phyloP scores from a whole-genome alignment of 2,797 vertebrate species.

The Babyrousa celebensis region DNA sequence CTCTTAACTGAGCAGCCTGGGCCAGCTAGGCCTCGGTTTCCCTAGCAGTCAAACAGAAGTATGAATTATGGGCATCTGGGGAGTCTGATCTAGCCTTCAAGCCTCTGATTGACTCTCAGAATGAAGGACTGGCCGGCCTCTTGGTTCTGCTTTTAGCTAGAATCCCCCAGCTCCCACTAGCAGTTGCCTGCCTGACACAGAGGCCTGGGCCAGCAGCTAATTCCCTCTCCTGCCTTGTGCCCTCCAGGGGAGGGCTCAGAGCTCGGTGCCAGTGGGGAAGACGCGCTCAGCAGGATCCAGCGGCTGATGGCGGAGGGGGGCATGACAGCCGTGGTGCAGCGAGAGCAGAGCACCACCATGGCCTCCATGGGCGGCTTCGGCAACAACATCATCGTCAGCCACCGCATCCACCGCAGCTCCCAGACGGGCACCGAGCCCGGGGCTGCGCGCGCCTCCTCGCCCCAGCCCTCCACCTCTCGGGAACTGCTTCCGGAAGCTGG shows the following conservation, averaged over 20 bases:
- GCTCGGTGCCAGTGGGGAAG: constrained; percentile 93
- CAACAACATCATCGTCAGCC: constrained; percentile 99
- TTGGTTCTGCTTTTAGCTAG: neutral
- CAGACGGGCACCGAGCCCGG: constrained; percentile 94
- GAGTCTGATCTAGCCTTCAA: neutral
- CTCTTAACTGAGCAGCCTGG: neutral
- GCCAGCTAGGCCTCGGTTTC: neutral
- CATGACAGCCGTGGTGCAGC: constrained; percentile 99
- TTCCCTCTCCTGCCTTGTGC: constrained; percentile 27
- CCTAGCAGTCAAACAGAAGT: neutral
- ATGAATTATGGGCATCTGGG: neutral
- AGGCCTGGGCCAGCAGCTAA: neutral
- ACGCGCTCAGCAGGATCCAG: constrained; percentile 97
- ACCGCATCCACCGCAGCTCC: constrained; percentile 98
- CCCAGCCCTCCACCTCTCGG: constrained; percentile 90
- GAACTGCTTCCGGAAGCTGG: constrained; percentile 89
- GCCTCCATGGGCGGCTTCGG: constrained; percentile 99
- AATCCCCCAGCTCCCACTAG: neutral
- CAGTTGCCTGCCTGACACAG: neutral
- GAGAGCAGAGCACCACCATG: constrained; percentile 99
- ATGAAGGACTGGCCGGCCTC: neutral
- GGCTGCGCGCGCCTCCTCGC: constrained; percentile 51
- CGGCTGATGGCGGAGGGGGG: constrained; percentile 98
- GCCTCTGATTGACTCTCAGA: neutral
- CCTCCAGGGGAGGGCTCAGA: constrained; percentile 93